A percentile compares a stretch with the other conserved stretches of the same genome.
These are phyloP conservation scores for Lochmaea crataegi DNA, from an alignment of 2,888 invertebrate genomes.

Conservation along the genomic window DNA sequence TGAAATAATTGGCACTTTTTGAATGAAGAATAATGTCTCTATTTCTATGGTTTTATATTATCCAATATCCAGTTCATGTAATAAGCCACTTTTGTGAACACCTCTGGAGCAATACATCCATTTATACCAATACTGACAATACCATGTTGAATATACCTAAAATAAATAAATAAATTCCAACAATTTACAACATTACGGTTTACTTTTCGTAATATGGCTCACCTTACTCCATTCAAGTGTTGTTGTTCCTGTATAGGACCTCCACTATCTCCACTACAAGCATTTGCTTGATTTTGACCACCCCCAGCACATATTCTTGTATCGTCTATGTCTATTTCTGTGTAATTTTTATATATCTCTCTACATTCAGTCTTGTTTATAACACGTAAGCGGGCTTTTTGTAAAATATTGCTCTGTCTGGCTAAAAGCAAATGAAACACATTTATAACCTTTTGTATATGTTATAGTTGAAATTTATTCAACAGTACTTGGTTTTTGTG, in stretches of 20 bases:
- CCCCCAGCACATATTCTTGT: conserved; percentile 76
- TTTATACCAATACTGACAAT: conserved; percentile 68
- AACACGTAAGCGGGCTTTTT: conserved; percentile 63
- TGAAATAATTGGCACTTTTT: too few relatives aligned
- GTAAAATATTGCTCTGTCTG: conserved; percentile 56
- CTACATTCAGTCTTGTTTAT: conserved; percentile 58
- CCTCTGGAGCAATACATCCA: conserved; percentile 72
- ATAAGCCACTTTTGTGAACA: conserved; percentile 74
- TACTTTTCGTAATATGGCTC: conserved; percentile 46
- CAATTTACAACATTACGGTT: conserved; percentile 49
- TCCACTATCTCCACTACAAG: conserved; percentile 75
- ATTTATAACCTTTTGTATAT: neutral
- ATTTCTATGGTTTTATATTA: conserved; percentile 61
- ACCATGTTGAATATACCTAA: conserved; percentile 56
- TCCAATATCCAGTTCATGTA: conserved; percentile 76
- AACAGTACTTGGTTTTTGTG: too few relatives aligned
- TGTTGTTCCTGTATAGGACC: conserved; percentile 70
- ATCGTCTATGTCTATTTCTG: conserved; percentile 47
- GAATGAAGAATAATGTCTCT: too few relatives aligned
- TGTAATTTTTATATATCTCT: conserved; percentile 50
- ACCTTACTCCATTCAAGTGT: conserved; percentile 61
- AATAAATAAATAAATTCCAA: conserved; percentile 49
- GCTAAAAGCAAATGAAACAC: conserved; percentile 46
- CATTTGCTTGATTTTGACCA: conserved; percentile 64
- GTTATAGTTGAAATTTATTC: too few relatives aligned